Evolutionary conservation across 1,140 invertebrate species (phyloP), one percentile per base, ranked within the genome.

Genomic region (Acromyrmex heyeri): DNA sequence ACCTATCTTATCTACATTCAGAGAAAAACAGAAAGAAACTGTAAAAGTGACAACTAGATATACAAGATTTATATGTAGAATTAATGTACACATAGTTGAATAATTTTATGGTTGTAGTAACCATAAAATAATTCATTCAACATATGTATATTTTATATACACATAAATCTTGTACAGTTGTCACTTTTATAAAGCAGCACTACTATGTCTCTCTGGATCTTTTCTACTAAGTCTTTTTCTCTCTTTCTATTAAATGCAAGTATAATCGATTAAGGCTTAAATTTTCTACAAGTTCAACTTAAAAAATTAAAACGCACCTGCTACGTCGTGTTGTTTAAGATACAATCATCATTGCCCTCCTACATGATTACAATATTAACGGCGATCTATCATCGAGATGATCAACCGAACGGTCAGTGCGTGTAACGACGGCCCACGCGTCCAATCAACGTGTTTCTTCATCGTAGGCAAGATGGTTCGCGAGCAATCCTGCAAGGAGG

Each of bases 381-480:
- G 73, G 75, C 75, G 64, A 83, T 83, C 69, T n/a, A 83, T 83
- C 79, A 83, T 83, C 27, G 38, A 55, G 73, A 55, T 21, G 21
- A 53, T 27, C 21, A 24, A 21, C 53, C 27, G 67, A 48, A 55
- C 50, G 78, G 50, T 76, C 30, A 61, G 86, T 88, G 87, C 85
- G 88, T 87, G 88, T 91, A 91, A 92, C 82, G 82, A 89, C 77
- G 85, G 81, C 87, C 90, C 92, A 93, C 91, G 92, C 91, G 92
- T 93, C 91, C 93, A 93, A 93, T 93, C 92, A 93, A 90, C 89
- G 92, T 90, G 90, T 91, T 93, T 91, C 90, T 92, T 91, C 87
- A 83, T 72, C 87, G 86, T 86, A 86, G 89, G 86, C 91, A 93
- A 89, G 91, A 59, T 79, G 79, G 70, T 76, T 65, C 75, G 57